Base-by-base conservation (phyloP, 2,113 vertebrate species). In the Cyprinodon brontotheroides region DNA sequence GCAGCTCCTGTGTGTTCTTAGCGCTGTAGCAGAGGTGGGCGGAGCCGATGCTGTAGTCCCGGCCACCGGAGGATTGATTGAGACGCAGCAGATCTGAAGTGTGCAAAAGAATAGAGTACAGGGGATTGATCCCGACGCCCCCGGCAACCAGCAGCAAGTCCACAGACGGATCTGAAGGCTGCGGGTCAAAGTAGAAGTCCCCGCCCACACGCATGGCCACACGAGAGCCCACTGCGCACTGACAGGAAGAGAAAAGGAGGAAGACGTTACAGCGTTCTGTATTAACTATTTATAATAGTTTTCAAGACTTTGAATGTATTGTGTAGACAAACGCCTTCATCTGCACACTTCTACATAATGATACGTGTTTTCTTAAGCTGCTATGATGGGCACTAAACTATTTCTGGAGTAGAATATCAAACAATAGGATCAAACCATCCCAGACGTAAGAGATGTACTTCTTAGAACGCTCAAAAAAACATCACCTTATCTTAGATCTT, bases 51-150 rank as follows among this genome's bases (percentile, higher is more conserved):
- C 90, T 89, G 86, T 90, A 94, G 37, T 86, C 86, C 7, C 50
- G 89, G 78, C 87, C 90, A 53, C 76, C 61, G 1, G 82, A 89
- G 72, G 81, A 41, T 0, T 41, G 89, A 72, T 73, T 77, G 17
- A 89, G 84, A 71, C 77, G 91, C 67, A 94, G 93, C 77, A 99
- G 94, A 82, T 98, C 96, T 4, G 91, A 89, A 2, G 92, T 20
- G 78, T 99, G 97, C 68, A 96, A 88, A 84, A 99, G 94, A 87
- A 99, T 96, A 79, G 98, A 98, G 89, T 96, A 96, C 78, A 99
- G 92, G 3, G 98, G 98, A 89, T 99, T 99, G 90, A 99, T 98
- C 66, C 97, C 97, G 0, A 98, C 97, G 9, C 97, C 97, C 10
- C 98, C 98, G 4, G 96, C 97, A 72, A 99, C 95, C 86, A 99